Conservation (phyloP, 2,888 invertebrate genomes). For the Cerastis rubricosa region DNA sequence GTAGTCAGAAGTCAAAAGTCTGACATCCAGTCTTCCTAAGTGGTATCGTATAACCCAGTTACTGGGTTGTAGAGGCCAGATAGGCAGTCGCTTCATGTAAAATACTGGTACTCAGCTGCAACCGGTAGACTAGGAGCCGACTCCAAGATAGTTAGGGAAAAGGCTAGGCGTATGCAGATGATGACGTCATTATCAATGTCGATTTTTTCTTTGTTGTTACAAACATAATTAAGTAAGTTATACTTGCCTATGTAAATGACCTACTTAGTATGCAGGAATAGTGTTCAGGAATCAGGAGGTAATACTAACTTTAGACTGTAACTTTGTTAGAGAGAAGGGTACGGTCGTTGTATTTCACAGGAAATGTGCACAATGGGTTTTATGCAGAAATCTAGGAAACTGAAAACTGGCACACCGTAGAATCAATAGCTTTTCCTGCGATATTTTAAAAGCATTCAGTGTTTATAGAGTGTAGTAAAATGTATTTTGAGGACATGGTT, state of each 20-base stretch:
- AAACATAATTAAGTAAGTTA: background rate
- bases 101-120: too few species aligned
- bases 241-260: background rate
- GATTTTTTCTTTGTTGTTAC: background rate
- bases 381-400: conserved; percentile 58
- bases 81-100: too few species aligned
- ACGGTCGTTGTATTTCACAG: conserved; percentile 53
- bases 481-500: conserved; percentile 6
- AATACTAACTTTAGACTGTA: conserved; percentile 43
- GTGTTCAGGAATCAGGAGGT: conserved; percentile 33
- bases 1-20: too few species aligned
- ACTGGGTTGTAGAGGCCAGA: too few species aligned
- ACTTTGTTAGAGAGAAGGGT: conserved; percentile 51
- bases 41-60: too few species aligned
- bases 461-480: background rate
- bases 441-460: conserved; percentile 37
- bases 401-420: conserved; percentile 44
- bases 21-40: too few species aligned
- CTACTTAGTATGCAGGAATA: background rate
- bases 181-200: background rate
- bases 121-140: too few species aligned
- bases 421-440: conserved; percentile 51
- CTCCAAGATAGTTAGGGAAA: too few species aligned
- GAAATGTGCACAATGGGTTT: conserved; percentile 53
- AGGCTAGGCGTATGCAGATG: too few species aligned